phyloP scores from a whole-genome alignment of 2,888 invertebrate species.

The Eupithecia tripunctaria region DNA sequence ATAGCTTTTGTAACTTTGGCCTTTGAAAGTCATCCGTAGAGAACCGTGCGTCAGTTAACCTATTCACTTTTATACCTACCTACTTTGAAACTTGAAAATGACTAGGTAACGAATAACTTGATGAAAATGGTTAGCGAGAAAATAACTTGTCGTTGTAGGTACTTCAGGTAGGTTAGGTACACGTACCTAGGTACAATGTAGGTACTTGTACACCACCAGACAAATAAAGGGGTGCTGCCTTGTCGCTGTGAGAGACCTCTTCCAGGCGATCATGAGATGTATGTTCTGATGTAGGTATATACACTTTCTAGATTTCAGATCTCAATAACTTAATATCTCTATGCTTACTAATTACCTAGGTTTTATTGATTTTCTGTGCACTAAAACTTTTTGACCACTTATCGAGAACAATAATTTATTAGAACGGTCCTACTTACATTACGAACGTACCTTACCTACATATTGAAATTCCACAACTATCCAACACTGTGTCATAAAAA shows the following conservation, averaged over 20 bases:
- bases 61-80: background rate
- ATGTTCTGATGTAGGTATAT: no score
- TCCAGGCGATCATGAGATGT: background rate
- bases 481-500: background rate
- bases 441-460: background rate
- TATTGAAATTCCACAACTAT: background rate
- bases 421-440: no score
- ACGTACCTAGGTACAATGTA: background rate
- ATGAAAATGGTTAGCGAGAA: background rate
- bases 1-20: conserved; percentile 6
- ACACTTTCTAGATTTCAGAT: no score
- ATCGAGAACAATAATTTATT: background rate
- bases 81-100: background rate
- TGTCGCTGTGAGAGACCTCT: background rate
- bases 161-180: background rate
- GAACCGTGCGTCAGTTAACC: background rate
- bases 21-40: conserved; percentile 7
- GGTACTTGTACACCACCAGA: background rate
- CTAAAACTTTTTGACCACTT: background rate
- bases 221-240: background rate
- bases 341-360: no score
- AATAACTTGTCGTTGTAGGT: no score
- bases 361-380: no score
- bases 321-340: no score
- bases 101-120: background rate